These are phyloP conservation scores for Bos taurus DNA, from an alignment of 2,113 vertebrate species.

Conservation along the genomic window ARS-UCD2.0 NC_037348.1:36876001-36876500, in stretches of 20 bases:
- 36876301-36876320: slow-evolving; percentile 94
- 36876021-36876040: not conserved
- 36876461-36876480: slow-evolving; percentile 74
- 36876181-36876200: slow-evolving; percentile 40
- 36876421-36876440: slow-evolving; percentile 93
- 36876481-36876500: slow-evolving; percentile 54
- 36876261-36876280: slow-evolving; percentile 75
- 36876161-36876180: slow-evolving; percentile 42
- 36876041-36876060: slow-evolving; percentile 46
- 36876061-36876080: slow-evolving; percentile 17
- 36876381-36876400: slow-evolving; percentile 94
- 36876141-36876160: slow-evolving; percentile 49
- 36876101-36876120: slow-evolving; percentile 33
- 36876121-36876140: slow-evolving; percentile 55
- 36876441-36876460: slow-evolving; percentile 82
- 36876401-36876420: slow-evolving; percentile 94
- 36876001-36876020: not conserved
- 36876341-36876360: slow-evolving; percentile 93
- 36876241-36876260: slow-evolving; percentile 47
- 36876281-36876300: slow-evolving; percentile 89
- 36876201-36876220: slow-evolving; percentile 48
- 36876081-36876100: slow-evolving; percentile 41
- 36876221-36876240: slow-evolving; percentile 50
- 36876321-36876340: slow-evolving; percentile 92
- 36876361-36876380: slow-evolving; percentile 93